Evolutionary conservation across 2,797 vertebrate genomes (phyloP), one percentile per base, ranked within the genome.

Genomic region (Liasis olivaceus): DNA sequence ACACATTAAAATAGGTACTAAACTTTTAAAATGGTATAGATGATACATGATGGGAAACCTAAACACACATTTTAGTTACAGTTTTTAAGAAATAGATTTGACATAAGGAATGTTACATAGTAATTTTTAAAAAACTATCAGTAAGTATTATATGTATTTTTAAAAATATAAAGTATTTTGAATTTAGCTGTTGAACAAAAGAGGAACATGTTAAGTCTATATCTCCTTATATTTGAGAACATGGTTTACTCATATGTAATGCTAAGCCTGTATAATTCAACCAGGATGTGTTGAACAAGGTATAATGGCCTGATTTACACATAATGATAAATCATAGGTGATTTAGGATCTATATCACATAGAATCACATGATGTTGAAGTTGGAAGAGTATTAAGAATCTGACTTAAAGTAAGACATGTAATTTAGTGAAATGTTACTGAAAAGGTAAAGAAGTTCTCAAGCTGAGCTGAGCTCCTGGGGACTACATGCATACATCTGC

Each of bases 1-100:
- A n/a, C 99, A 99, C 91, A 92, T 98, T 85, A 99, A 99, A 97
- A 99, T 99, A 95, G 99, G 99, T 99, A 98, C 92, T 92, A 85
- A 88, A 95, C 92, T 22, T 24, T 20, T 89, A 51, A 81, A 91
- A 62, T 91, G 87, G 59, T 85, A 17, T 4, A 85, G 59, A n/a
- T 94, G 91, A 0, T 72, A 24, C 0, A 91, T 92, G 58, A 91
- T 85, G 84, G 89, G 62, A 64, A 95, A 28, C 36, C 20, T 28
- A 89, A 94, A 89, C 0, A 0, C 59, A 62, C 8, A 11, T 93
- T 64, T 93, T 0, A 0, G 17, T 66, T 69, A 24, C 63, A 91
- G 56, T 63, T 72, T 72, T 24, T 62, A 22, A 69, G 47, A 72
- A 58, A 56, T 20, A 60, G 24, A 62, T 95, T 85, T 89, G 94